These are phyloP conservation scores for Amniataba percoides DNA, from an alignment of 2,797 vertebrate species.

Conservation along the genomic window DNA sequence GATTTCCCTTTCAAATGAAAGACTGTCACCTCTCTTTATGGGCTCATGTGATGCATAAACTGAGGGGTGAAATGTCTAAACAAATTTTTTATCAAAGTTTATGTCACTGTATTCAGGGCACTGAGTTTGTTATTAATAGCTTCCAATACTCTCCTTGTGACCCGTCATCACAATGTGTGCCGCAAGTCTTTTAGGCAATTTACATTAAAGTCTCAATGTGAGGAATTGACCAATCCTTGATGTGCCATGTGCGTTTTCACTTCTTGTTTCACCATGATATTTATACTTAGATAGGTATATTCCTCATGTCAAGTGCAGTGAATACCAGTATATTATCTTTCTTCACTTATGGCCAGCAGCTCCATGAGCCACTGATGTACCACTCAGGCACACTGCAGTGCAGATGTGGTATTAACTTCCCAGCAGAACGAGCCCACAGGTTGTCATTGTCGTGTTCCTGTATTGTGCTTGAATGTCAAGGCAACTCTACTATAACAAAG, in stretches of 20 bases:
- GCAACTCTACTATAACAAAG: conserved; percentile 5
- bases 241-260: neutral
- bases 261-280: neutral
- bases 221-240: rapidly evolving
- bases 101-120: too few relatives aligned
- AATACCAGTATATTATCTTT: neutral
- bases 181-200: neutral
- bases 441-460: conserved; percentile 2
- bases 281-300: neutral
- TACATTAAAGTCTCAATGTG: neutral
- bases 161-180: neutral
- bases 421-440: neutral
- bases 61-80: neutral
- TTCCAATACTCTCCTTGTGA: neutral
- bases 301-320: neutral
- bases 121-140: neutral
- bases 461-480: conserved; percentile 5
- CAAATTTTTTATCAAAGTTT: too few relatives aligned
- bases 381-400: neutral
- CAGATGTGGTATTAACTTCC: neutral
- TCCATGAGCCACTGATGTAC: neutral
- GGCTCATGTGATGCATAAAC: neutral
- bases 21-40: neutral
- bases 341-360: neutral
- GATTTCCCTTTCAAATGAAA: neutral